phyloP scores from a whole-genome alignment of 1,140 invertebrate species.

The Lepidurus couesii region DNA sequence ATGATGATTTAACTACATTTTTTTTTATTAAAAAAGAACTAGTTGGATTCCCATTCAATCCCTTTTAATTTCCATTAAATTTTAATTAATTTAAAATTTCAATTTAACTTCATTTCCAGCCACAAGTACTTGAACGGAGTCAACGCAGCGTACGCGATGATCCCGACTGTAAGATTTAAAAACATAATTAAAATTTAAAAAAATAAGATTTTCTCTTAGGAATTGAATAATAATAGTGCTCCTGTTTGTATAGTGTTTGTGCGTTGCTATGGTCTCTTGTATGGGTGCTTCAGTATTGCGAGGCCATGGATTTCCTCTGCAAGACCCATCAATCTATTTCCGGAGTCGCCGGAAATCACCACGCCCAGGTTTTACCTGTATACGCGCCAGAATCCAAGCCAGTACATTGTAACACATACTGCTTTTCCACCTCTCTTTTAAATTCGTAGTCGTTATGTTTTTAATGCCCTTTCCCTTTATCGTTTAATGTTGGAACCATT shows the following conservation, averaged over 20 bases:
- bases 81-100: too few relatives aligned
- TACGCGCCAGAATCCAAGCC: slow-evolving; percentile 50
- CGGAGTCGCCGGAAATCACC: slow-evolving; percentile 56
- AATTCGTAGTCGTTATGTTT: slow-evolving; percentile 20
- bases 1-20: not conserved
- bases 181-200: not conserved
- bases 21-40: not conserved
- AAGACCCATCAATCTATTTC: slow-evolving; percentile 70
- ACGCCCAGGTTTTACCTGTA: slow-evolving; percentile 50
- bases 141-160: slow-evolving; percentile 1
- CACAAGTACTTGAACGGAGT: not conserved
- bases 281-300: slow-evolving; percentile 76
- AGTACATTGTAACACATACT: slow-evolving; percentile 43
- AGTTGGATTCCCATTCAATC: not conserved
- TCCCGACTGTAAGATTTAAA: not conserved
- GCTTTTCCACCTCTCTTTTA: not conserved
- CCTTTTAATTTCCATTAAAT: too few relatives aligned
- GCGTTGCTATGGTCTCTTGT: slow-evolving; percentile 61
- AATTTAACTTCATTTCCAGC: not conserved
- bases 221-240: not conserved
- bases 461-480: slow-evolving; percentile 3
- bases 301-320: slow-evolving; percentile 66
- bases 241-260: not conserved
- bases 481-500: not conserved
- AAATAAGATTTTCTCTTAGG: not conserved